phyloP scores from a whole-genome alignment of 2,797 vertebrate species.

The Crenuchus spilurus region DNA sequence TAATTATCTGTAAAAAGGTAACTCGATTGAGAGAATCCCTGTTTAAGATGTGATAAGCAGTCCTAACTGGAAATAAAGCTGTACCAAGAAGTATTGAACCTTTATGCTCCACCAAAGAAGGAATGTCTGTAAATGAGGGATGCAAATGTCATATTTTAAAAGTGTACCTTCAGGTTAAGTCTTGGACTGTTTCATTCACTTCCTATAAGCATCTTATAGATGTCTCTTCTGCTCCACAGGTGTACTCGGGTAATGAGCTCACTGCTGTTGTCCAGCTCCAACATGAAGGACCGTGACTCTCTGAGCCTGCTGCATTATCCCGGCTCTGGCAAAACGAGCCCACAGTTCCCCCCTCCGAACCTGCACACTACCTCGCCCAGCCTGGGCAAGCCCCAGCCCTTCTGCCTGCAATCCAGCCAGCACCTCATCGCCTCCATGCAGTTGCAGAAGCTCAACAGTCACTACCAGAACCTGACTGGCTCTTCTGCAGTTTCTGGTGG shows the following conservation, averaged over 20 bases:
- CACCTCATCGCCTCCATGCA: constrained; percentile 83
- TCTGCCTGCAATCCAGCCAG: constrained; percentile 75
- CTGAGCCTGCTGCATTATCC: constrained; percentile 75
- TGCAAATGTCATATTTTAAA: no score
- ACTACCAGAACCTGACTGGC: constrained; percentile 75
- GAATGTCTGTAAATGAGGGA: no score
- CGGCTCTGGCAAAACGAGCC: constrained; percentile 69
- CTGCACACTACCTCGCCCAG: constrained; percentile 55
- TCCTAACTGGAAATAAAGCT: no score
- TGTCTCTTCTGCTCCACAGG: constrained; percentile 51
- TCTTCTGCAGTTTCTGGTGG: constrained; percentile 44
- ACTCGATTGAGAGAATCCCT: not conserved
- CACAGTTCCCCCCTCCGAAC: constrained; percentile 69
- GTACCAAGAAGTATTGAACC: no score
- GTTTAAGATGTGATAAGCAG: no score
- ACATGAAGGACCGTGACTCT: constrained; percentile 77
- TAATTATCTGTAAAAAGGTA: constrained; percentile 3
- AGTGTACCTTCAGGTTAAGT: no score
- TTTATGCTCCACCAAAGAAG: no score
- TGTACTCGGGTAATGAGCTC: constrained; percentile 75
- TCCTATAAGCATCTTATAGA: no score
- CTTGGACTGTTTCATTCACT: no score
- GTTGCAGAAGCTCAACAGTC: constrained; percentile 85
- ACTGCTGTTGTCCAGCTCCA: constrained; percentile 69
- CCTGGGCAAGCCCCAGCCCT: constrained; percentile 73